These are phyloP conservation scores for Drosophila mayaguana DNA, from an alignment of 2,888 invertebrate genomes.

Conservation along the genomic window DNA sequence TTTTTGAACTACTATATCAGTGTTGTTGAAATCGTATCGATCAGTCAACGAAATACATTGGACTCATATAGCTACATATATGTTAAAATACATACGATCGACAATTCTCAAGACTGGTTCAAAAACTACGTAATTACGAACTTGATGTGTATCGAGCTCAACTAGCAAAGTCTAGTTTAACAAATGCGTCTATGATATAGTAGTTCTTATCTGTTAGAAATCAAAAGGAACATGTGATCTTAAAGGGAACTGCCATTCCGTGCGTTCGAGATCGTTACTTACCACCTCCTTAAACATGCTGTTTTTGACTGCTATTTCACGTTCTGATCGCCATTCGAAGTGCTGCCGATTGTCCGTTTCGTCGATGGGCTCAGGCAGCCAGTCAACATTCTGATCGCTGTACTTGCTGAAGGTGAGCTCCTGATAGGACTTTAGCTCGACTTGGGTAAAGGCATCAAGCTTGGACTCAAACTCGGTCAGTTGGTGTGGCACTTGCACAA, in stretches of 20 bases:
- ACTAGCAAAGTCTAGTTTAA: neutral
- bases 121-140: neutral
- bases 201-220: neutral
- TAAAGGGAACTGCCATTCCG: neutral
- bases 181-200: neutral
- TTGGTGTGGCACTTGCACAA: neutral
- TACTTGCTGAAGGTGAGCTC: neutral
- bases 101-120: neutral
- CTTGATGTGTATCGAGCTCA: neutral
- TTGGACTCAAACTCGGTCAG: neutral
- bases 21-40: neutral
- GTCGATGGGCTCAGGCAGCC: constrained; percentile 35
- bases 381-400: neutral
- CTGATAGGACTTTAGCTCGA: neutral
- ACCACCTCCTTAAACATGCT: constrained; percentile 52
- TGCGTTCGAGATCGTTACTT: neutral
- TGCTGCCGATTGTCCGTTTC: constrained; percentile 26
- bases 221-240: neutral
- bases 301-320: constrained; percentile 38
- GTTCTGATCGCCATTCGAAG: constrained; percentile 42
- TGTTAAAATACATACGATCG: neutral
- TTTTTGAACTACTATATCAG: constrained; percentile 1
- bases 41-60: neutral
- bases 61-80: neutral
- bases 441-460: neutral